These are phyloP conservation scores for Saxicola maurus DNA, from an alignment of 2,797 vertebrate species.

Conservation along the genomic window DNA sequence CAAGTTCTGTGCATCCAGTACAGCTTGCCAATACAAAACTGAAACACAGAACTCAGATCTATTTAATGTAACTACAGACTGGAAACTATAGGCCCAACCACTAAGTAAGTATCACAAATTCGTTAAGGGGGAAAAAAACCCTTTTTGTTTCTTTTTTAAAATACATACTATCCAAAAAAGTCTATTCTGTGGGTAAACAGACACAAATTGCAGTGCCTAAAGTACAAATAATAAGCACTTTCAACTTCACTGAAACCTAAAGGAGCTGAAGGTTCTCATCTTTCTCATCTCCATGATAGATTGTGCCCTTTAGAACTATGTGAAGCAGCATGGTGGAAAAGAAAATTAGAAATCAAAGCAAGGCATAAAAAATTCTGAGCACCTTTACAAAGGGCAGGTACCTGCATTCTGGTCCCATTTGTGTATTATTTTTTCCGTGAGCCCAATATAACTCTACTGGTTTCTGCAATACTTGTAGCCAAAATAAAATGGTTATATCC, in stretches of 20 bases:
- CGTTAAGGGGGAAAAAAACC: background rate
- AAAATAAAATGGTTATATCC: conserved; percentile 15
- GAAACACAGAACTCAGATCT: background rate
- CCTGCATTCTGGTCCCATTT: conserved; percentile 23
- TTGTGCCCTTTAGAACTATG: background rate
- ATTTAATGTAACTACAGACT: background rate
- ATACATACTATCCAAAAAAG: background rate
- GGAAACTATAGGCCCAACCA: background rate
- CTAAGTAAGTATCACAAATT: background rate
- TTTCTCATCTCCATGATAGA: background rate
- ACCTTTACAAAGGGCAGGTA: background rate
- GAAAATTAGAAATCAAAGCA: conserved; percentile 19
- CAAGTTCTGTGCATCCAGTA: background rate
- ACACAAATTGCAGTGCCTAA: background rate
- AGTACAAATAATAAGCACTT: background rate
- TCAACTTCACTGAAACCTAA: background rate
- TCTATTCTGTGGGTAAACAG: conserved; percentile 14
- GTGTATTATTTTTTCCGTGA: conserved; percentile 35
- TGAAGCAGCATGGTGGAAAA: conserved; percentile 23
- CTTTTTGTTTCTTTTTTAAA: background rate
- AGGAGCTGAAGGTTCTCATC: background rate
- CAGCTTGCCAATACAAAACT: background rate
- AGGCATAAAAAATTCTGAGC: conserved; percentile 31
- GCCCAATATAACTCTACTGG: background rate
- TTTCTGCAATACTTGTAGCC: background rate